Base-by-base conservation (phyloP, 1,140 invertebrate species). In the Olivierus martensii region DNA sequence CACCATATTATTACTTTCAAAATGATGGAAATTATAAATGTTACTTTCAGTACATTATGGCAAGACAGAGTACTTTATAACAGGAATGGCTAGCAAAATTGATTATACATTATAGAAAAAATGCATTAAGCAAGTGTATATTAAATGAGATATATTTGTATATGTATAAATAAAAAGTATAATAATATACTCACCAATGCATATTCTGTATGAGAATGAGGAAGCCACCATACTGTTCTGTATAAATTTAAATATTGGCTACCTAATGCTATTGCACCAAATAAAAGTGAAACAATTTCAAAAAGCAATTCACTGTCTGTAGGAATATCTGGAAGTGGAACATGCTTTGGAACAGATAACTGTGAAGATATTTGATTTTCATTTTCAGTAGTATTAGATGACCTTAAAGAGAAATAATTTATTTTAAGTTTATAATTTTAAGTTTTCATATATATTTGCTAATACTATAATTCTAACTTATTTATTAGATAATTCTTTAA, bases 181-280 rank as follows among this genome's bases (percentile, higher is more conserved):
- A n/a, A n/a, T n/a, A n/a, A n/a, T n/a, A n/a, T 19, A 72, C 76
- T 72, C 73, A 93, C 90, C 79, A 95, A 79, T 59, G 83, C 82
- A 70, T 89, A 84, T 60, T 79, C 80, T 58, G 82, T 87, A 66
- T 90, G 82, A 3, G 89, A 91, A 62, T 95, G 81, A 15, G 89
- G 87, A 21, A 96, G 67, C 92, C 93, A 97, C 87, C 90, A 97
- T n/a, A 91, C 83, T 35, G 89, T 94, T 55, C 86, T 79, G 66
- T 97, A 98, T 10, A 97, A 73, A 72, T 97, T 91, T 14, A 97
- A 75, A 67, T 95, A 87, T 72, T 98, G 93, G 17, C 92, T 71
- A 28, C 80, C 79, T 34, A 84, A 75, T 37, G 82, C 69, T 36
- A 75, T 66, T 10, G 75, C 55, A 12, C 84, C 81, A 62, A 87